Percentiles rank a stretch among this genome's conserved stretches.
These are phyloP conservation scores for Scolopax rusticola DNA, from an alignment of 2,797 vertebrate genomes.

Conservation along the genomic window DNA sequence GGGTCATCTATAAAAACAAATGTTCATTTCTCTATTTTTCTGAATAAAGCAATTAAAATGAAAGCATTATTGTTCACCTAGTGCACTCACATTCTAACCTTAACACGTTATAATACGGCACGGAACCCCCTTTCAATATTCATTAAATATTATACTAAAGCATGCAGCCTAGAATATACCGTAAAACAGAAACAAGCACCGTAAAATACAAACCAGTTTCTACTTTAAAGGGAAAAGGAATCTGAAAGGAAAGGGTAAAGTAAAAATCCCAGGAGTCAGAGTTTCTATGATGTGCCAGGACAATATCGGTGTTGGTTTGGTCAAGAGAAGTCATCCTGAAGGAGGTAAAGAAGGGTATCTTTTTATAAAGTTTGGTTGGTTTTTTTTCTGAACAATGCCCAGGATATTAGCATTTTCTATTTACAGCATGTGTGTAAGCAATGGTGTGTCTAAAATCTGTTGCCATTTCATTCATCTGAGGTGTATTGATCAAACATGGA, in stretches of 20 bases:
- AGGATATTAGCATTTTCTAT: constrained; percentile 11
- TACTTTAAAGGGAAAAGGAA: background rate
- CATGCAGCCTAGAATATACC: background rate
- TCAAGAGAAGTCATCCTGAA: background rate
- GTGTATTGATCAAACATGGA: background rate
- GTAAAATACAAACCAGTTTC: background rate
- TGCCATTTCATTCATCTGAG: constrained; percentile 18
- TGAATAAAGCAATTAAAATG: background rate
- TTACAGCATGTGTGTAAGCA: background rate
- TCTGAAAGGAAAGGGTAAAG: background rate
- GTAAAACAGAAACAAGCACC: background rate
- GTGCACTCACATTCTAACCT: background rate
- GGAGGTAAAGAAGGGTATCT: background rate
- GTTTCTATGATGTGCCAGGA: background rate
- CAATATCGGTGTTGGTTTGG: background rate
- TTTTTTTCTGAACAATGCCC: background rate
- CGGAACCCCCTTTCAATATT: background rate
- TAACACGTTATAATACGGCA: background rate
- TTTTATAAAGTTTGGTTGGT: background rate
- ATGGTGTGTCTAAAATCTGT: background rate
- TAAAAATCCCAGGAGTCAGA: background rate
- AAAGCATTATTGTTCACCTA: background rate
- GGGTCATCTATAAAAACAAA: background rate
- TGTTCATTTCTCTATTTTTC: background rate
- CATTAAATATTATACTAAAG: background rate